Evolutionary conservation across 1,140 invertebrate species (phyloP).

Genomic region (Drosophila pseudoobscura): DNA sequence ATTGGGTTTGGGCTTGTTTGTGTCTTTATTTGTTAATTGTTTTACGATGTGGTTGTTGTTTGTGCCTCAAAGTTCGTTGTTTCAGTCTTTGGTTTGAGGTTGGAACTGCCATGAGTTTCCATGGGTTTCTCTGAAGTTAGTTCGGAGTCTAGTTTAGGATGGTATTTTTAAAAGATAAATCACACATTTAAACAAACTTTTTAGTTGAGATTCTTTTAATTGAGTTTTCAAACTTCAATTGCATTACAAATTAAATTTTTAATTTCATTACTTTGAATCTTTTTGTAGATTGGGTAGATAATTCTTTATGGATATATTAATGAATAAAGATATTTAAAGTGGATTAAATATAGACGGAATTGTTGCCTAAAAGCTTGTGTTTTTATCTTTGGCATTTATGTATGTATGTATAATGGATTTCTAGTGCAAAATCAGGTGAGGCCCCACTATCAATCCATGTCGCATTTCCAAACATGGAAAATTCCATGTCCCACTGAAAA

Average conservation of each 20-base stretch:
- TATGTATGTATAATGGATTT: background rate
- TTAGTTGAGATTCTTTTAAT: no score
- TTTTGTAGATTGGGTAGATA: no score
- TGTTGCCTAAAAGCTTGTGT: no score
- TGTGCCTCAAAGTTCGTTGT: conserved; percentile 58
- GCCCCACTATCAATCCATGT: background rate
- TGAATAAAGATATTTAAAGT: no score
- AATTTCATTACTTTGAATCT: no score
- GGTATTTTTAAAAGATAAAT: background rate
- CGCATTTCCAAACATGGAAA: background rate
- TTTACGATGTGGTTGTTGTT: conserved; percentile 4
- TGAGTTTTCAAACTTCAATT: background rate
- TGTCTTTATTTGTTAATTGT: conserved; percentile 63
- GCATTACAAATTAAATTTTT: no score
- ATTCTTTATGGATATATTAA: no score
- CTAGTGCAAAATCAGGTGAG: no score
- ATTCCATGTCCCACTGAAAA: conserved; percentile 1
- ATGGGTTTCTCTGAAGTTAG: conserved; percentile 8
- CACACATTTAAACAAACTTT: no score
- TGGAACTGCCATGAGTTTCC: background rate
- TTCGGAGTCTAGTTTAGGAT: background rate
- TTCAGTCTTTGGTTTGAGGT: conserved; percentile 79
- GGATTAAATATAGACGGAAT: no score
- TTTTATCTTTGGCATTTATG: background rate
- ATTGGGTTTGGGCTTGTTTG: conserved; percentile 35